These are phyloP conservation scores for Sisor rabdophorus DNA, from an alignment of 2,113 vertebrate genomes.

Conservation along the genomic window DNA sequence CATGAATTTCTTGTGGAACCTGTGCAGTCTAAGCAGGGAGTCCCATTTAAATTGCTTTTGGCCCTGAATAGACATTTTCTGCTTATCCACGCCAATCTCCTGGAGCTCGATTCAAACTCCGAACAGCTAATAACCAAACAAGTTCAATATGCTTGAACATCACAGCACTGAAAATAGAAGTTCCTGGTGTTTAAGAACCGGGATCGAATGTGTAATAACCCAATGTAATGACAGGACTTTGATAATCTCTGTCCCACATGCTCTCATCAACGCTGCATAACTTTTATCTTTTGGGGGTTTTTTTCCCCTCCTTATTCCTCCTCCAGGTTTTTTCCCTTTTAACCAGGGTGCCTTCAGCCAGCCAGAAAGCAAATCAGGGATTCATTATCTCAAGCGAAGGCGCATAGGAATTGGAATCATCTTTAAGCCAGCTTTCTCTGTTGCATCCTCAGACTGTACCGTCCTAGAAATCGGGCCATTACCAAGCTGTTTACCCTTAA, in stretches of 20 bases:
- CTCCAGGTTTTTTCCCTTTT: conserved; percentile 37
- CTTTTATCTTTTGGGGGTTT: conserved; percentile 45
- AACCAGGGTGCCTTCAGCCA: conserved; percentile 7
- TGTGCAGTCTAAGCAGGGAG: not conserved
- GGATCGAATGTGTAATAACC: conserved; percentile 33
- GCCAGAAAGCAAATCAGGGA: conserved; percentile 29
- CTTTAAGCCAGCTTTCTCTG: not conserved
- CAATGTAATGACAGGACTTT: conserved; percentile 25
- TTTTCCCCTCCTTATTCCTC: conserved; percentile 32
- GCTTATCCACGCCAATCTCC: not conserved
- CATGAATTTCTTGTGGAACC: not conserved
- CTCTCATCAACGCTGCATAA: conserved; percentile 8
- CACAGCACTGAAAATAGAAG: too few relatives aligned
- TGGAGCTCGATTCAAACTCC: not conserved
- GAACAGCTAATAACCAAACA: not conserved
- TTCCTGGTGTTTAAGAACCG: not conserved
- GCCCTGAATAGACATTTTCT: not conserved
- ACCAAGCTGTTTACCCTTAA: conserved; percentile 45
- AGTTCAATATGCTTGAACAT: not conserved
- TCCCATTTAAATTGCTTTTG: not conserved
- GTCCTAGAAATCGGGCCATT: not conserved
- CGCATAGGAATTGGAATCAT: conserved; percentile 27
- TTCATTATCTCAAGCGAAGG: conserved; percentile 33
- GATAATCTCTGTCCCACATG: conserved; percentile 27
- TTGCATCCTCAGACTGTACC: not conserved